Percentiles rank a stretch among this genome's conserved stretches.
phyloP scores from a whole-genome alignment of 2,113 vertebrate genomes.

The Spheniscus mendiculus region DNA sequence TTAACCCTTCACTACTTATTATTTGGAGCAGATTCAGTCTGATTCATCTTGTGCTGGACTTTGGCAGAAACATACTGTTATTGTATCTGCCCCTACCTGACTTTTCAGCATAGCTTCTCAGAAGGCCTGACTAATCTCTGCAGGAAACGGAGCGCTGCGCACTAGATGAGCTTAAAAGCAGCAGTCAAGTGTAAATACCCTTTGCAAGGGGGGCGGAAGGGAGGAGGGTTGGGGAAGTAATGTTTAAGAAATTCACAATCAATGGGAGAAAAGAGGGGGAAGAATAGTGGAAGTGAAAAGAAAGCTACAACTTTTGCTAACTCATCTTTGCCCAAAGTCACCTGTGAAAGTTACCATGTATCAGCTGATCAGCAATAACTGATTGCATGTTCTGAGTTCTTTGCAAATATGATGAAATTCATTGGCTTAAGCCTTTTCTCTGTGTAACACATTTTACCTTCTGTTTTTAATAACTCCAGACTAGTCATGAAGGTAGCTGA shows the following conservation, averaged over 20 bases:
- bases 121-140: not conserved
- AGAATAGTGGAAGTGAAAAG: not conserved
- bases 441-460: not conserved
- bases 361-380: not conserved
- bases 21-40: not conserved
- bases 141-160: not conserved
- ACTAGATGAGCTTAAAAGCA: not conserved
- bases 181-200: not conserved
- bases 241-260: not conserved
- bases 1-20: not conserved
- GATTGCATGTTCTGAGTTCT: not conserved
- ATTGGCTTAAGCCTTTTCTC: not conserved
- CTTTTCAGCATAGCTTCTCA: not conserved
- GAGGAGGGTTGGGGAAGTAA: too few relatives aligned
- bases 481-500: not conserved
- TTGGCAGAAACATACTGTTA: not conserved
- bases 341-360: not conserved
- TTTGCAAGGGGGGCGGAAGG: accelerated
- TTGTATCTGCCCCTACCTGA: not conserved
- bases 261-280: not conserved
- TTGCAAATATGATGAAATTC: not conserved
- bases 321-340: not conserved
- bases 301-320: not conserved
- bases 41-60: not conserved
- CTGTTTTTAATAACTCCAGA: not conserved